phyloP scores from a whole-genome alignment of 1,140 invertebrate species.

The Batillaria attramentaria region DNA sequence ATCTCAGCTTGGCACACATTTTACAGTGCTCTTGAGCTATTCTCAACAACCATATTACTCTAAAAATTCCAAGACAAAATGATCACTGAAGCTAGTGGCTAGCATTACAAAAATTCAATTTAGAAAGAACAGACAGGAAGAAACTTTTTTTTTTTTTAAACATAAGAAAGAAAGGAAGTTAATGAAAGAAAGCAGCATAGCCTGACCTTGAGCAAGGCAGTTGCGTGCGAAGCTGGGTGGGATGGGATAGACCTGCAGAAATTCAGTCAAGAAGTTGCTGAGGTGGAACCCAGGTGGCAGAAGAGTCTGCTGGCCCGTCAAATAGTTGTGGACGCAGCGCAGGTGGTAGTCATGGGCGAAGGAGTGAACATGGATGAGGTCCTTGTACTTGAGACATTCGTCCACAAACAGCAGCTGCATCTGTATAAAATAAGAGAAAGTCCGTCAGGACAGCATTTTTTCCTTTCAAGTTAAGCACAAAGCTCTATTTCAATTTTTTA shows the following conservation, averaged over 20 bases:
- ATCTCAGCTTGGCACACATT: too few relatives aligned
- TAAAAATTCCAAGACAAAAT: too few relatives aligned
- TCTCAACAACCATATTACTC: too few relatives aligned
- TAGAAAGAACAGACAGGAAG: too few relatives aligned
- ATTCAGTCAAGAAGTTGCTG: slow-evolving; percentile 85
- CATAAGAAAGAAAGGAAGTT: too few relatives aligned
- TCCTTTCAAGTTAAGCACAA: neutral
- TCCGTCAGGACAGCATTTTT: neutral
- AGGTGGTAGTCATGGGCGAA: slow-evolving; percentile 92
- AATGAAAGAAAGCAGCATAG: neutral
- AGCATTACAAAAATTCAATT: too few relatives aligned
- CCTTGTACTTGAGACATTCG: slow-evolving; percentile 84
- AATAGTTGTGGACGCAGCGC: slow-evolving; percentile 81
- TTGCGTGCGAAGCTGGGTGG: slow-evolving; percentile 88
- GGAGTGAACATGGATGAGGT: slow-evolving; percentile 85
- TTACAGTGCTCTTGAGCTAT: too few relatives aligned
- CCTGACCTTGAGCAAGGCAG: slow-evolving; percentile 80
- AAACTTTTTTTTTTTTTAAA: too few relatives aligned
- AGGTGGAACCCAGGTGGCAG: slow-evolving; percentile 83
- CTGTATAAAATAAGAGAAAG: too few relatives aligned
- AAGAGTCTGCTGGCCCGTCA: slow-evolving; percentile 76
- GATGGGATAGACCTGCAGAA: slow-evolving; percentile 87
- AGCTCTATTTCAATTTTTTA: neutral
- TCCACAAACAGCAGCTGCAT: slow-evolving; percentile 82
- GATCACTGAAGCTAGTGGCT: too few relatives aligned